Conservation (phyloP, 2,797 vertebrate genomes). For the Myiotriccus ornatus region DNA sequence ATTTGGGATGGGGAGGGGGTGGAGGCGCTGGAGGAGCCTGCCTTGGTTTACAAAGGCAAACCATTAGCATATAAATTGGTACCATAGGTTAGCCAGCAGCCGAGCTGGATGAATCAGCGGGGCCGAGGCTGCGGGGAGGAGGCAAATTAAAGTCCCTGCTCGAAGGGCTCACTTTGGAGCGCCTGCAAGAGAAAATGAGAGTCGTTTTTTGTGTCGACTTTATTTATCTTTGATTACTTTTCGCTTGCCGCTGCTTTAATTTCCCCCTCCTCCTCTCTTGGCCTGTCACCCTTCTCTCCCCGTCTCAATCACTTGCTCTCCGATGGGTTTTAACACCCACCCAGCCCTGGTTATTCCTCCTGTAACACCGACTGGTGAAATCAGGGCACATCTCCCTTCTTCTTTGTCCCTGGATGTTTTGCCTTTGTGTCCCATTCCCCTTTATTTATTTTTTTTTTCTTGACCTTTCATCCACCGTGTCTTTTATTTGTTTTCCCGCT, state of each 20-base stretch:
- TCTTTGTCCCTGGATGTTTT: background rate
- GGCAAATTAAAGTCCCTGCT: conserved; percentile 39
- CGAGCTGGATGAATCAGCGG: background rate
- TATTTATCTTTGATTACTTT: conserved; percentile 48
- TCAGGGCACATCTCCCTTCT: background rate
- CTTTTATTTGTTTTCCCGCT: background rate
- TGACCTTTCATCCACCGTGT: background rate
- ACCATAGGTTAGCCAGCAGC: background rate
- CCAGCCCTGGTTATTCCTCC: background rate
- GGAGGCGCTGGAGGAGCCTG: background rate
- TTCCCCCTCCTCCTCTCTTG: background rate
- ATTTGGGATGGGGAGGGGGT: background rate
- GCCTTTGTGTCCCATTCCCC: background rate
- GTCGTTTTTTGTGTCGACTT: conserved; percentile 5
- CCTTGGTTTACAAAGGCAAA: conserved; percentile 44
- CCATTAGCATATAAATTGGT: conserved; percentile 72
- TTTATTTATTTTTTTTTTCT: background rate
- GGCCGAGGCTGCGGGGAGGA: conserved; percentile 7
- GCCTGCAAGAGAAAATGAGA: conserved; percentile 35
- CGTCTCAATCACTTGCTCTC: background rate
- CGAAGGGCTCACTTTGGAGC: background rate
- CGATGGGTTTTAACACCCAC: background rate
- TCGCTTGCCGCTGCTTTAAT: background rate
- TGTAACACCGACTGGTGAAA: background rate
- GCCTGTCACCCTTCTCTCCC: background rate